These are phyloP conservation scores for Meta bourneti DNA, from an alignment of 2,888 invertebrate genomes.

Conservation along the genomic window DNA sequence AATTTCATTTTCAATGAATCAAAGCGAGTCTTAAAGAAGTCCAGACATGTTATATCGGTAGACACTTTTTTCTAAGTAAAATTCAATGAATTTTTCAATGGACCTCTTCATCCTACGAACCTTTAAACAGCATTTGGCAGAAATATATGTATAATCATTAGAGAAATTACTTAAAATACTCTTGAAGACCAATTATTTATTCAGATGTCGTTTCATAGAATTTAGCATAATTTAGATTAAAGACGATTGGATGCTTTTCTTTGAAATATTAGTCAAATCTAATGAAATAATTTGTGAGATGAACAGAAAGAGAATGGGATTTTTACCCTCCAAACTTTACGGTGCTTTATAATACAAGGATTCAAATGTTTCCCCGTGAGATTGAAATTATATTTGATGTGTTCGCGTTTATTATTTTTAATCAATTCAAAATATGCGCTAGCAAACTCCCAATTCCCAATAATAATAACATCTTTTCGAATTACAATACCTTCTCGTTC, in stretches of 20 bases:
- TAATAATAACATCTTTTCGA: not conserved
- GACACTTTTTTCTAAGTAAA: too few relatives aligned
- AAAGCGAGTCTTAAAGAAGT: too few relatives aligned
- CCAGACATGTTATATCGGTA: too few relatives aligned
- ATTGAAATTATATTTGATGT: not conserved
- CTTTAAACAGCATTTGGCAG: not conserved
- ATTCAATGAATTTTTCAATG: not conserved
- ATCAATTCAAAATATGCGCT: not conserved
- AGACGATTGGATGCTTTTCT: not conserved
- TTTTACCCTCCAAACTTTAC: not conserved
- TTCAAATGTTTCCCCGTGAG: not conserved
- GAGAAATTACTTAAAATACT: not conserved
- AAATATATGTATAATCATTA: not conserved
- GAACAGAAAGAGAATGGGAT: too few relatives aligned
- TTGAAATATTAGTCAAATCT: not conserved
- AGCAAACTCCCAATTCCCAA: not conserved
- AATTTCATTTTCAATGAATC: too few relatives aligned
- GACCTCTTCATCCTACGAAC: not conserved
- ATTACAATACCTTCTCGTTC: not conserved
- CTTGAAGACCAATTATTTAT: not conserved
- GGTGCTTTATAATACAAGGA: not conserved
- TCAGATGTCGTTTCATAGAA: not conserved
- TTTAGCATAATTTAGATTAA: not conserved
- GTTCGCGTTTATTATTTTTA: not conserved
- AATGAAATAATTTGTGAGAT: not conserved